Conservation (phyloP, 1,140 invertebrate species). For the Oreohelix idahoensis region DNA sequence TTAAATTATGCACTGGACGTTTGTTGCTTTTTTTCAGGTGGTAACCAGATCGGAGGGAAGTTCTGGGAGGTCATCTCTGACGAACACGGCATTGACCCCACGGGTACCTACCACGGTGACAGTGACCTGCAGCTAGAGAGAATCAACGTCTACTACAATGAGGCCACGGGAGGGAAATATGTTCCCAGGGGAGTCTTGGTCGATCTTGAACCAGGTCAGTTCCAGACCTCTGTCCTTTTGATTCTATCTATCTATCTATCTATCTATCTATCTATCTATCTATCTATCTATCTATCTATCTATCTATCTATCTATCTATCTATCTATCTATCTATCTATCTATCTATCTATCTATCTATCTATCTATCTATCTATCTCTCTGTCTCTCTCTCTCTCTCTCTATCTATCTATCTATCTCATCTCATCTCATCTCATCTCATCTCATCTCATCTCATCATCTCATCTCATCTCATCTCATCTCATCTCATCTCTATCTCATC, state of each 20-base stretch:
- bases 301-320: too few relatives aligned
- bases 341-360: too few relatives aligned
- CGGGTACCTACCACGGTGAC: slow-evolving; percentile 75
- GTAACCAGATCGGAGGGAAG: slow-evolving; percentile 72
- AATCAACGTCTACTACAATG: slow-evolving; percentile 76
- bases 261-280: neutral
- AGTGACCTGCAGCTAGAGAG: slow-evolving; percentile 57
- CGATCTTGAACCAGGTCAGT: slow-evolving; percentile 94
- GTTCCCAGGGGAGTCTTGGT: slow-evolving; percentile 92
- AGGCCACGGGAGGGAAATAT: slow-evolving; percentile 84
- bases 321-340: too few relatives aligned
- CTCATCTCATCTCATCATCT: too few relatives aligned
- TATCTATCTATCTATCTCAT: too few relatives aligned
- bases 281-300: neutral
- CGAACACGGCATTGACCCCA: slow-evolving; percentile 76
- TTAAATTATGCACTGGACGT: neutral
- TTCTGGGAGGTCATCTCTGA: slow-evolving; percentile 94
- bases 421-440: too few relatives aligned
- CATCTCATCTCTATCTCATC: too few relatives aligned
- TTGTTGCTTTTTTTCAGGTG: neutral
- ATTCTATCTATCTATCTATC: neutral
- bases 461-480: too few relatives aligned
- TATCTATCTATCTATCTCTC: too few relatives aligned
- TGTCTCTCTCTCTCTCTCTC: too few relatives aligned
- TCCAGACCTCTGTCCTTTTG: slow-evolving; percentile 76